Evolutionary conservation across 92 coral and sea anemone species (phyloP).

Genomic region (Palythoa grandis): DNA sequence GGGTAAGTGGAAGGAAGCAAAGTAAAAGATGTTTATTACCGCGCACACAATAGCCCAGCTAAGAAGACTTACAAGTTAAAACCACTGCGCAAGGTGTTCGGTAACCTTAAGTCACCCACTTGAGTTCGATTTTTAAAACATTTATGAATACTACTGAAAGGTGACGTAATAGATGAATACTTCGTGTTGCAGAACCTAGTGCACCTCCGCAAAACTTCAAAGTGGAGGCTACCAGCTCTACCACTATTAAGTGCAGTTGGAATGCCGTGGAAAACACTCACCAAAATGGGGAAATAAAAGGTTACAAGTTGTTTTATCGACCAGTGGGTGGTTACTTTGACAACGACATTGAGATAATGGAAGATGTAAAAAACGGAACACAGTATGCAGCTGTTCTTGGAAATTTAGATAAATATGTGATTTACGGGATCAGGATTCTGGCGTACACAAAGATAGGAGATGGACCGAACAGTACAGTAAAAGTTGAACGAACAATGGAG

Average conservation of each 20-base stretch:
- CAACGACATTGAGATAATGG: background rate
- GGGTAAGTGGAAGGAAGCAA: no score
- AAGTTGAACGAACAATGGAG: background rate
- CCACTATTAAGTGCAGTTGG: background rate
- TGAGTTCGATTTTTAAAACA: no score
- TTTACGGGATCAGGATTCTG: background rate
- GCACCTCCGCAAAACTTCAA: background rate
- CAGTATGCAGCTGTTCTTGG: background rate
- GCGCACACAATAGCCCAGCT: no score
- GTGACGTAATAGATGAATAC: no score
- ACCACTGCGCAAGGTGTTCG: no score
- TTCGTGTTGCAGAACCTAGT: background rate
- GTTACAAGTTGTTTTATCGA: conserved; percentile 11
- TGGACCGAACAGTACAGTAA: background rate
- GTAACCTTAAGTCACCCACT: no score
- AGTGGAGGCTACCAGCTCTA: background rate
- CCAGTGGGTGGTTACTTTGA: background rate
- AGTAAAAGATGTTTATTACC: no score
- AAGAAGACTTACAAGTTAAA: no score
- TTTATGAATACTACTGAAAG: no score
- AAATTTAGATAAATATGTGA: background rate
- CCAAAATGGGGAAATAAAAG: conserved; percentile 1
- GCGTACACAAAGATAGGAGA: background rate
- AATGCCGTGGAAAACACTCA: background rate
- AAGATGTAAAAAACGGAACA: background rate